Base-by-base conservation (phyloP, 2,797 vertebrate genomes). In the Sternarchorhynchus goeldii region DNA sequence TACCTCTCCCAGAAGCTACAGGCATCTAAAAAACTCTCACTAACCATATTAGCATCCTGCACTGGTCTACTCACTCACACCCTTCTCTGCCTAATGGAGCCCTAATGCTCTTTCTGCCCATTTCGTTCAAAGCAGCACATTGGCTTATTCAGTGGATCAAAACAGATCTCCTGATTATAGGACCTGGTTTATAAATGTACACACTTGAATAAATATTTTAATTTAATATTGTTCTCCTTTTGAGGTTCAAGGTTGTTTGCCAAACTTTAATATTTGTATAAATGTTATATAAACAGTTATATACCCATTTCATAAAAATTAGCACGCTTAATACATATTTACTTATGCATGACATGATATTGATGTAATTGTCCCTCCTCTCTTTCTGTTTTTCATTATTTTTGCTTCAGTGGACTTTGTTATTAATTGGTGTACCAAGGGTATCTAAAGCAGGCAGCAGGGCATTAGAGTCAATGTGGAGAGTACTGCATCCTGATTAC, bases 1-100 rank as follows among this genome's bases (percentile, higher is more conserved):
- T 76, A 75, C 39, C 53, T 67, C 62, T 64, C 14, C 41, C 79
- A 66, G 66, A 67, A 53, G 41, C 68, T 25, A 58, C 70, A n/a
- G 55, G 72, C 66, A 77, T 62, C 16, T 60, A 55, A 64, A 67
- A 59, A 70, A 8, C 32, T 58, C 78, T 64, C 53, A 0, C 71
- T 76, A 78, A 76, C 73, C 32, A 65, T 55, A 79, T 82, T 71
- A 71, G 55, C 72, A 64, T 71, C 36, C 55, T 75, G 60, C 3
- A 5, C 62, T 76, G 60, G 56, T 76, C 63, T 57, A 36, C 63
- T 60, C 77, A 20, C 55, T 59, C 66, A 71, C 16, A 67, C 67
- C 60, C 77, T 55, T 21, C 55, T 50, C 41, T 36, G 66, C 58
- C 55, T 73, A 67, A 76, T 72, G 68, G 74, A 73, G 68, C 58